Base-by-base conservation (phyloP, 2,888 invertebrate genomes). In the Cheilosia soror region DNA sequence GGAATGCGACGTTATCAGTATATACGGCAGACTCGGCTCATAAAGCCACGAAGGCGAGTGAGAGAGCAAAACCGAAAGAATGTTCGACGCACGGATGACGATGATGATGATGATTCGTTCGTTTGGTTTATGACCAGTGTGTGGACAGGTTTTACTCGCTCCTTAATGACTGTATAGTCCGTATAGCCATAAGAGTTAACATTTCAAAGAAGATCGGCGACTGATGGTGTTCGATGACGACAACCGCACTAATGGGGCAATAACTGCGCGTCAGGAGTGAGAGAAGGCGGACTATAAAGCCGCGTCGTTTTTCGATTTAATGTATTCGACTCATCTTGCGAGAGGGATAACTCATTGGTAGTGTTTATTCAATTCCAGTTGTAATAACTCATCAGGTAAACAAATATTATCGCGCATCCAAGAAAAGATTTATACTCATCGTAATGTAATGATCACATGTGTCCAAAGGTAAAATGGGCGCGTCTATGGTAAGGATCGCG, bases 1-100 rank as follows among this genome's bases (percentile, higher is more conserved):
- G 66, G 84, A 85, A 85, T 85, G 80, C 55, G 27, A 53, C 42
- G 49, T 85, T 85, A 85, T 85, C 84, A 85, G 80, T 57, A 55
- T 53, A 57, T 37, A 62, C 49, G 44, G 7, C 66, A 65, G 75
- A 79, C 73, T 20, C 40, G 65, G 42, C 80, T 76, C 80, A 85
- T 85, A 85, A 85, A 80, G 49, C 66, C n/a, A 69, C 29, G 47
- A 58, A 69, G 66, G 29, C 63, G 33, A 58, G 15, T 37, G 37
- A 31, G 15, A 53, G 51, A 65, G 25, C 40, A 11, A 60, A 68
- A 69, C 15, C 20, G 37, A 57, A 31, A 65, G 57, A 29, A 71
- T 63, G 47, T 63, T 71, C 81, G 69, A 51, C 33, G 37, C 47
- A 51, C 29, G 40, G 33, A 51, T 44, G 51, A 42, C 11, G 68